phyloP scores from a whole-genome alignment of 1,140 invertebrate species.

The Zelostemma sp. region DNA sequence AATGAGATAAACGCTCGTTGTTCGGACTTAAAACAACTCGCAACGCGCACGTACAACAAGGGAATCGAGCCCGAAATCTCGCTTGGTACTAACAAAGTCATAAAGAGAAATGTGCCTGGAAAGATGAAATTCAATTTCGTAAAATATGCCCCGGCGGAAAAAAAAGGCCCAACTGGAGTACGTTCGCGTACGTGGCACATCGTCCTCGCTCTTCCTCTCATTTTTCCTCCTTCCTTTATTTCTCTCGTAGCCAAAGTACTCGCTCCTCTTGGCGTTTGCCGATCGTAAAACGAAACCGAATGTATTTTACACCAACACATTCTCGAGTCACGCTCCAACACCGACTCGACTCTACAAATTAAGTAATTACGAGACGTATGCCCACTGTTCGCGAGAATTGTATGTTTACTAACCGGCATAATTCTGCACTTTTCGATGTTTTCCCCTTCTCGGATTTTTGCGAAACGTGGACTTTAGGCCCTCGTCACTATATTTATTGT shows the following conservation, averaged over 20 bases:
- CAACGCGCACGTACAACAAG: conserved; percentile 35
- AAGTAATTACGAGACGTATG: conserved; percentile 66
- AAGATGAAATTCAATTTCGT: conserved; percentile 51
- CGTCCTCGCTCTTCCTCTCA: conserved; percentile 27
- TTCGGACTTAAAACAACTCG: conserved; percentile 31
- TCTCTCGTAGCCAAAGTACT: conserved; percentile 49
- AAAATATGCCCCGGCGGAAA: conserved; percentile 24
- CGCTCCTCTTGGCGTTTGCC: conserved; percentile 49
- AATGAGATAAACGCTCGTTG: conserved; percentile 46
- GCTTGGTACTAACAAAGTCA: conserved; percentile 49
- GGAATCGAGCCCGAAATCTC: conserved; percentile 38
- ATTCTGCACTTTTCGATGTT: conserved; percentile 38
- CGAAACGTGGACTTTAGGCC: conserved; percentile 33
- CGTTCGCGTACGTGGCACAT: conserved; percentile 14
- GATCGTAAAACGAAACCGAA: conserved; percentile 63
- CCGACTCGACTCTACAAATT: conserved; percentile 64
- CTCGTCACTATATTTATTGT: conserved; percentile 35
- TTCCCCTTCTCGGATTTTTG: conserved; percentile 25
- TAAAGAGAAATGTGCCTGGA: conserved; percentile 47
- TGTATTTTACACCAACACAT: conserved; percentile 55
- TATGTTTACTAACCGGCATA: conserved; percentile 48
- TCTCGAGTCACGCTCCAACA: conserved; percentile 46
- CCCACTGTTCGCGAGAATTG: conserved; percentile 51
- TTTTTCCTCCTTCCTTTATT: conserved; percentile 33
- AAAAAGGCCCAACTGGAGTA: conserved; percentile 15